Conservation (phyloP, 2,888 invertebrate genomes). For the Drosophila birchii region DNA sequence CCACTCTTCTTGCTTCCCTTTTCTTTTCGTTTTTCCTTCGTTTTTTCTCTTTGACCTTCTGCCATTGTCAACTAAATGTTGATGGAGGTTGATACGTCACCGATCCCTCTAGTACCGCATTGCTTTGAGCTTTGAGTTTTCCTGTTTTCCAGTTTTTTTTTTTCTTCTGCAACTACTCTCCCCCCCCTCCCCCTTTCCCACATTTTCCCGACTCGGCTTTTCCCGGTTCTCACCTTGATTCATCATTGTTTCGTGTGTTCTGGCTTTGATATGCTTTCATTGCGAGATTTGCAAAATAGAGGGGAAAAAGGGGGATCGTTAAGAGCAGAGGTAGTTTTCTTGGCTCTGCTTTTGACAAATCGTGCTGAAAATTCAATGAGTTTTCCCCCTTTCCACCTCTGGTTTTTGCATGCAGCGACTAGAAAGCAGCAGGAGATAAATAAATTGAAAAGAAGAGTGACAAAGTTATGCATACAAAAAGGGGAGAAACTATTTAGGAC, state of each 20-base stretch:
- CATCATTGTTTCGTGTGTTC: conserved; percentile 44
- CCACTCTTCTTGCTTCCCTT: background rate
- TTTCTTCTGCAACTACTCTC: conserved; percentile 22
- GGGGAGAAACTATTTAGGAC: background rate
- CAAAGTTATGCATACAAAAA: background rate
- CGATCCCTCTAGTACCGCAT: background rate
- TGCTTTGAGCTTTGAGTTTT: conserved; percentile 18
- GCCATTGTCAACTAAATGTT: conserved; percentile 43
- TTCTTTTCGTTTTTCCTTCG: conserved; percentile 1
- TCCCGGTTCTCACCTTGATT: conserved; percentile 38
- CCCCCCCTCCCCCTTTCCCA: background rate
- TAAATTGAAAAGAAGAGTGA: conserved; percentile 8
- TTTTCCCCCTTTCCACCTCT: conserved; percentile 12
- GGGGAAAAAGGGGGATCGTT: background rate
- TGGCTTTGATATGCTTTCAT: conserved; percentile 55
- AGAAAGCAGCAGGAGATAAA: conserved; percentile 8
- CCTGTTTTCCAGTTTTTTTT: background rate
- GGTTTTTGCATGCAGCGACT: conserved; percentile 26
- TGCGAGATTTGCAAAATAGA: conserved; percentile 49
- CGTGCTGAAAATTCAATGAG: conserved; percentile 61
- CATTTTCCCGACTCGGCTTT: background rate
- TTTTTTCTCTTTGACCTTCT: conserved; percentile 36
- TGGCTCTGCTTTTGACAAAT: conserved; percentile 53
- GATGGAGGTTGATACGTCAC: conserved; percentile 33
- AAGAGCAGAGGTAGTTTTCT: background rate